Percentiles rank a stretch among this genome's conserved stretches.
Evolutionary conservation across 2,888 invertebrate genomes (phyloP).

Genomic region (Erannis defoliaria): DNA sequence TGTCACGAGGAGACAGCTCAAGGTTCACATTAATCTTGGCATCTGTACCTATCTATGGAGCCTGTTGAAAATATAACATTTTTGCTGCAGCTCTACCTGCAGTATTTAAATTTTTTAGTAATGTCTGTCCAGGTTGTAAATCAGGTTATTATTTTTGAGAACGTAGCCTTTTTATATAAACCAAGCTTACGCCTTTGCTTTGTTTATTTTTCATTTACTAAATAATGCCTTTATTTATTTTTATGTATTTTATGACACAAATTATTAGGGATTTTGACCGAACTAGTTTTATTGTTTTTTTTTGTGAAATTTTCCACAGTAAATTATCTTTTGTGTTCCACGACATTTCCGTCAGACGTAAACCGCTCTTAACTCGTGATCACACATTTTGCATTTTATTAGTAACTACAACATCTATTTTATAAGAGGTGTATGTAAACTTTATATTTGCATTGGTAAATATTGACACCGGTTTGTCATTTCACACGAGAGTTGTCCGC

Average conservation of each 20-base stretch:
- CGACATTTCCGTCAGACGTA: neutral
- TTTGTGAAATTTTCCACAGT: neutral
- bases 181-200: no score
- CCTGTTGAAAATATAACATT: neutral
- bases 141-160: neutral
- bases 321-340: no score
- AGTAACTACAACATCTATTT: neutral
- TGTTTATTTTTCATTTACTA: no score
- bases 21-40: conserved; percentile 63
- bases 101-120: neutral
- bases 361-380: no score
- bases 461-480: conserved; percentile 28
- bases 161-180: neutral
- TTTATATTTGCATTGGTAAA: conserved; percentile 20
- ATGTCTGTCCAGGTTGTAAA: neutral
- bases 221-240: no score
- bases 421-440: conserved; percentile 15
- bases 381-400: neutral
- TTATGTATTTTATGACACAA: no score
- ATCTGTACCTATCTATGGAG: conserved; percentile 33
- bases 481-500: conserved; percentile 15
- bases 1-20: conserved; percentile 62
- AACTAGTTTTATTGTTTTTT: no score
- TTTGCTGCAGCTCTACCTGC: neutral
- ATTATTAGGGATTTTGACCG: no score